A percentile compares a stretch with the other conserved stretches of the same genome.
Evolutionary conservation across 2,888 invertebrate species (phyloP).

Genomic region (Orgyia antiqua): DNA sequence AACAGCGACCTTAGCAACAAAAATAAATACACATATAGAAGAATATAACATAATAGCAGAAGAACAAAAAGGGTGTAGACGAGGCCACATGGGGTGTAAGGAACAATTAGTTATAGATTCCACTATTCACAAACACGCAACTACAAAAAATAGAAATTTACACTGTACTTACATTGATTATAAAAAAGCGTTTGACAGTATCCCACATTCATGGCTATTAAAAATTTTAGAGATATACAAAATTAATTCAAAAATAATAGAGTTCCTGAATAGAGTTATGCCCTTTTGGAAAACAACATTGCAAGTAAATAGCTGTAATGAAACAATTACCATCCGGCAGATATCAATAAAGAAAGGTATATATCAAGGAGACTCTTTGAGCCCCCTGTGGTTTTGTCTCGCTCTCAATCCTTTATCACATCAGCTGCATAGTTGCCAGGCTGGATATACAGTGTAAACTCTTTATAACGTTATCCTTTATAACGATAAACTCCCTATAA

Average conservation of each 20-base stretch:
- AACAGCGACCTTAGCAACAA: neutral
- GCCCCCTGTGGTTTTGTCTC: too few relatives aligned
- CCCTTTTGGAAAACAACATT: neutral
- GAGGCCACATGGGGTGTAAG: conserved; percentile 2
- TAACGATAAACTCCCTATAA: too few relatives aligned
- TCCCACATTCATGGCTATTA: too few relatives aligned
- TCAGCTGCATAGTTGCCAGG: too few relatives aligned
- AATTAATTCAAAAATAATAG: too few relatives aligned
- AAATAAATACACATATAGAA: neutral
- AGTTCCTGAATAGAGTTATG: neutral
- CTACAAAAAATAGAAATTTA: neutral
- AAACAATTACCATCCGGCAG: neutral
- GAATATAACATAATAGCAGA: neutral
- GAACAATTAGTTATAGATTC: neutral
- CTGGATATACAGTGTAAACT: too few relatives aligned
- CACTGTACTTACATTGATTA: too few relatives aligned
- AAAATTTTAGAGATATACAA: too few relatives aligned
- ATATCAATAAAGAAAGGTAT: neutral
- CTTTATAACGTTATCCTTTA: too few relatives aligned
- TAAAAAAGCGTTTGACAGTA: too few relatives aligned
- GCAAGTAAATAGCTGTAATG: too few relatives aligned
- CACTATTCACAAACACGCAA: neutral
- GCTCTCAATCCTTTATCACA: too few relatives aligned
- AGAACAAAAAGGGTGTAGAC: conserved; percentile 1
- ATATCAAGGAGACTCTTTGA: neutral